Evolutionary conservation across 2,113 vertebrate species (phyloP), one percentile per base, ranked within the genome.

Genomic region (Macquaria australasica): DNA sequence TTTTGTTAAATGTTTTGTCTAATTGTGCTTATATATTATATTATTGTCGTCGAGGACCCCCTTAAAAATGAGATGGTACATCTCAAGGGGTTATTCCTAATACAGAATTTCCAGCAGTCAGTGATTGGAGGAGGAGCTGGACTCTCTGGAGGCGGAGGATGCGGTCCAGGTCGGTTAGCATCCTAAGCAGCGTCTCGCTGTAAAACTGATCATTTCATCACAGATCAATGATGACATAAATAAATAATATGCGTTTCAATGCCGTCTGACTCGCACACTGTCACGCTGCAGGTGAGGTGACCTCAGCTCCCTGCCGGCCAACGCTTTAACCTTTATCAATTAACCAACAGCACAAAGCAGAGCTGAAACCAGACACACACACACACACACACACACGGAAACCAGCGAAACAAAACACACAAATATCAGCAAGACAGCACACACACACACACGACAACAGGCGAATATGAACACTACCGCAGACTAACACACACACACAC

Each of bases 311-410:
- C 85, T 12, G 53, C 66, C 56, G 12, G 68, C 83, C 89, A 62
- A 45, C 66, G 74, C 77, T 90, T 94, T 93, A 94, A 93, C 93
- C 93, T 93, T 93, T 94, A 94, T 94, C 91, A 93, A 94, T 94
- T 92, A 94, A 93, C 91, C 93, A 94, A 15, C 76, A 86, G 89
- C 90, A 93, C 92, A 93, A 93, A 94, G 91, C 78, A 79, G 78
- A 68, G 77, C 73, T 86, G 90, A 87, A 91, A 92, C 81, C 83
- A 74, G 41, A 93, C 81, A 84, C 93, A 88, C 79, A 88, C 81
- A 81, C 81, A 48, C 11, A 76, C 69, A 77, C 69, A 85, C 73
- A 84, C 64, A 79, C 28, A 73, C 67, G 6, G 0, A 53, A 45
- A 56, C 66, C 37, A 70, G 59, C 16, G 45, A 62, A 41, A 79